Conservation (phyloP, 2,888 invertebrate species). For the Lepidocyrtoides sp. region DNA sequence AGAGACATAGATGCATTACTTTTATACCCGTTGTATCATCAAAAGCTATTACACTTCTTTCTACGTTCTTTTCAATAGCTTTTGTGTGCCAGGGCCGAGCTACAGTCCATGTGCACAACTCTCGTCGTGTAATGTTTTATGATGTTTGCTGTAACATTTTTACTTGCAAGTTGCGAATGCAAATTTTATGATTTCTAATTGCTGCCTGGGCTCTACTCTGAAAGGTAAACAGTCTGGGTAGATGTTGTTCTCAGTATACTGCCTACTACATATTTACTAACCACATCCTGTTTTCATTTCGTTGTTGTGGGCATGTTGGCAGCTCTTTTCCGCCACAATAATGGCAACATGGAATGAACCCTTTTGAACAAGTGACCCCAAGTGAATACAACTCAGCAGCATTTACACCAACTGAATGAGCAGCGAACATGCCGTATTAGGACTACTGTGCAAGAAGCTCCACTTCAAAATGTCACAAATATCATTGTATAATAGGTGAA, state of each 20-base stretch:
- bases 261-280: conserved; percentile 2
- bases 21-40: background rate
- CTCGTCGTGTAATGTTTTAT: too few relatives aligned
- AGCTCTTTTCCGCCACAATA: background rate
- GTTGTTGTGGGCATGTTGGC: background rate
- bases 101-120: too few relatives aligned
- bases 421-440: conserved; percentile 60
- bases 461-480: too few relatives aligned
- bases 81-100: too few relatives aligned
- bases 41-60: background rate
- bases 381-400: conserved; percentile 49
- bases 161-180: conserved; percentile 23
- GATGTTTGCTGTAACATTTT: background rate
- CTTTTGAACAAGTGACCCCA: conserved; percentile 57
- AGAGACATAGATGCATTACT: background rate
- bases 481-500: too few relatives aligned
- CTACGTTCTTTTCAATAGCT: background rate
- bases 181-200: conserved; percentile 53
- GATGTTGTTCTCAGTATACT: background rate
- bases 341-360: conserved; percentile 8
- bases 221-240: background rate
- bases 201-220: background rate
- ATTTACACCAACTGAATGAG: conserved; percentile 25
- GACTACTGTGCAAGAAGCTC: conserved; percentile 14
- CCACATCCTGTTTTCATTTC: conserved; percentile 28